Base-by-base conservation (phyloP, 2,888 invertebrate species). In the Lasioglossum villosulum region DNA sequence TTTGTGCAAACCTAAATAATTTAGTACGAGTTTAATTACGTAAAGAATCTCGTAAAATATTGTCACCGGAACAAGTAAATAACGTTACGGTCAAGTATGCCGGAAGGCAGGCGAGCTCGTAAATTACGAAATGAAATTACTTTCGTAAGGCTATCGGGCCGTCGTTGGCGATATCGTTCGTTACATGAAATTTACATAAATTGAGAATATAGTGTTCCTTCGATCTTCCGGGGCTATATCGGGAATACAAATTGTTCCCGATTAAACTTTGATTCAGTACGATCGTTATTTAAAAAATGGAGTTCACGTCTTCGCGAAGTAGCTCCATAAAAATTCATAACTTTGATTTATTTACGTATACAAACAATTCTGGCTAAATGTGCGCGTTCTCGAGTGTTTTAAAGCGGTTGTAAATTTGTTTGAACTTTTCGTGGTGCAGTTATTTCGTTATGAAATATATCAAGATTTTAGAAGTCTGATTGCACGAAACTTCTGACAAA, bases 121-220 rank as follows among this genome's bases (percentile, higher is more conserved):
- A 77, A 70, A 78, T 84, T 71, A 52, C 27, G n/a, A 75, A 82
- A 82, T 73, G 78, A 78, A 83, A 84, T 78, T 75, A 75, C 74
- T 63, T 78, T 52, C 71, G 56, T 30, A 45, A 75, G 30, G 52
- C 23, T 71, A 71, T 75, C 70, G 42, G 52, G 23, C 12, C 59
- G 48, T 39, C 37, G 70, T n/a, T 56, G 30, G 52, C 59, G 66
- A 76, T 56, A 63, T 52, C 70, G 70, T 84, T 83, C 70, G 37
- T 78, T 75, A 66, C 42, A 42, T 16, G n/a, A 77, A 84, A 84
- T 84, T 75, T 78, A 52, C 77, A 75, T 83, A n/a, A 45, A 72
- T 75, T 37, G 63, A 23, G 39, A 37, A 48, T 74, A 71, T 74
- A 42, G 48, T 4, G 74, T 48, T 48, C 59, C 39, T 71, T 78